Conservation (phyloP, 2,797 vertebrate genomes). For the Peromyscus aztecus region DNA sequence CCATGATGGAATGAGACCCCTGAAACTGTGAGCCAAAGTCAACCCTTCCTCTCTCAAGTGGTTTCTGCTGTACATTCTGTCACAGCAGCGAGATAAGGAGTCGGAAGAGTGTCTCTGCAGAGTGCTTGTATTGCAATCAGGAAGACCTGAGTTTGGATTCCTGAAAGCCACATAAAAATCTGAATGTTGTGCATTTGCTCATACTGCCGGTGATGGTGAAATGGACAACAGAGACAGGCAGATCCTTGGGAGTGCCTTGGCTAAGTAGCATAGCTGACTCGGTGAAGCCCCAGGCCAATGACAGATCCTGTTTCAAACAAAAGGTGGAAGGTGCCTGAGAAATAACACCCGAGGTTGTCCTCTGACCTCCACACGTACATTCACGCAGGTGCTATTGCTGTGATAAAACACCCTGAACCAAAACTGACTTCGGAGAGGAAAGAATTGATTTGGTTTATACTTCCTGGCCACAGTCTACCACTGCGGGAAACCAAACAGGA, state of each 20-base stretch:
- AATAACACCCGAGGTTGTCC: neutral
- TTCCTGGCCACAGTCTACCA: no score
- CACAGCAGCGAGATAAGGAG: neutral
- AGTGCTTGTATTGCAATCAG: neutral
- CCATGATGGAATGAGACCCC: neutral
- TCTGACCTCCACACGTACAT: neutral
- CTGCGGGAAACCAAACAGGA: no score
- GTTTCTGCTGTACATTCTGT: neutral
- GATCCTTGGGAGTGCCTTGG: neutral
- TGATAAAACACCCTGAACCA: neutral
- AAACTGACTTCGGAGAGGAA: neutral
- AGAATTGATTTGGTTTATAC: neutral
- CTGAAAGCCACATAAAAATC: no score
- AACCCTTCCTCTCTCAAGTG: neutral
- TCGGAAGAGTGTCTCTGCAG: neutral
- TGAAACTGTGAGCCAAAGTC: neutral
- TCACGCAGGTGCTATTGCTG: neutral
- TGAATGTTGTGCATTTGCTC: neutral
- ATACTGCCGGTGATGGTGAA: neutral
- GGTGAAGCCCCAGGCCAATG: neutral
- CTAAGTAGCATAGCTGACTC: neutral
- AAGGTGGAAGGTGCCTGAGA: neutral
- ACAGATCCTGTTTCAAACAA: neutral
- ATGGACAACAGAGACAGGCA: neutral
- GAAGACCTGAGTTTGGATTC: neutral